Evolutionary conservation across 37 sponge, comb jelly and placozoan species (phyloP).

Genomic region (Cladorhizidae sp.): DNA sequence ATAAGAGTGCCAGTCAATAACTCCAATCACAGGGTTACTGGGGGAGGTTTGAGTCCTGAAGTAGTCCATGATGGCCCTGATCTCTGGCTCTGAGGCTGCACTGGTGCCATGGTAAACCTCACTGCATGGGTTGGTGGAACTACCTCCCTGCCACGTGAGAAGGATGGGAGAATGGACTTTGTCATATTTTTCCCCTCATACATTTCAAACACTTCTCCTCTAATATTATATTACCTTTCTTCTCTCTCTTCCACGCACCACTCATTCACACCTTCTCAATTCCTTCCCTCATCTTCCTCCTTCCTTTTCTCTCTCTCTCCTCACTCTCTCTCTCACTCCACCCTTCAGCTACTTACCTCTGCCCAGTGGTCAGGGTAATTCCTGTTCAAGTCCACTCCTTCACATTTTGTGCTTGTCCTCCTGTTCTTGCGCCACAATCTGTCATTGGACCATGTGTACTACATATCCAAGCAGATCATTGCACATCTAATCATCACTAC

Average conservation of each 20-base stretch:
- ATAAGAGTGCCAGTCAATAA: conserved; percentile 84
- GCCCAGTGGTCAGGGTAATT: conserved; percentile 54
- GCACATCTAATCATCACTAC: conserved; percentile 46
- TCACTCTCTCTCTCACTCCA: too few relatives aligned
- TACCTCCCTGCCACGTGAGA: conserved; percentile 51
- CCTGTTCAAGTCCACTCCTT: conserved; percentile 85
- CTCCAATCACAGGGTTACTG: conserved; percentile 51
- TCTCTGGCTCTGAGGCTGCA: conserved; percentile 81
- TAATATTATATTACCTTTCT: too few relatives aligned
- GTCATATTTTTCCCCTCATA: too few relatives aligned
- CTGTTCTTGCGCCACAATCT: conserved; percentile 87
- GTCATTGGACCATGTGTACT: conserved; percentile 72
- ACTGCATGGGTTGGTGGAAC: conserved; percentile 64
- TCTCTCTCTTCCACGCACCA: too few relatives aligned
- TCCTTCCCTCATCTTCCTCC: too few relatives aligned
- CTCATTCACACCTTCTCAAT: too few relatives aligned
- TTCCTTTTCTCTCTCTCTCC: too few relatives aligned
- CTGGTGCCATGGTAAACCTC: conserved; percentile 73
- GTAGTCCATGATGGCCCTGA: conserved; percentile 44
- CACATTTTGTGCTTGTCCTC: conserved; percentile 29
- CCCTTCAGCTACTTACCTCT: not conserved
- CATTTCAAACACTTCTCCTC: too few relatives aligned
- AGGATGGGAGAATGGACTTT: too few relatives aligned
- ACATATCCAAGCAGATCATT: conserved; percentile 67
- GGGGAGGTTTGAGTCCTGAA: conserved; percentile 41